These are phyloP conservation scores for Bhutanitis thaidina DNA, from an alignment of 2,888 invertebrate species.

Conservation along the genomic window DNA sequence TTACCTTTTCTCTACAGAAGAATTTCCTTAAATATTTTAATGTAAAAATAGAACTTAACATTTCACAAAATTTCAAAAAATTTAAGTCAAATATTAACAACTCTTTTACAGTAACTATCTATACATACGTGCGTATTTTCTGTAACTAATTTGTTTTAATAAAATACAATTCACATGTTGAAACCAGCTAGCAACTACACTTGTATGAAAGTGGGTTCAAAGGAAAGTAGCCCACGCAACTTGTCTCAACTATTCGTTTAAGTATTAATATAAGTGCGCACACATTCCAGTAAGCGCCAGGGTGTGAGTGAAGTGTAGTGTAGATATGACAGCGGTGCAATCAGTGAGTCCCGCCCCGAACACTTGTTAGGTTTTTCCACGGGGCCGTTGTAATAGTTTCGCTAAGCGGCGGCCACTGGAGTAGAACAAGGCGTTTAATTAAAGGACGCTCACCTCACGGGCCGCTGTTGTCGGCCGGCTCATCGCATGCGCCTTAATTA, in stretches of 20 bases:
- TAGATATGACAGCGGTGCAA: conserved; percentile 13
- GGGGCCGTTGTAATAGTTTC: conserved; percentile 55
- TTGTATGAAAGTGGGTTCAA: neutral
- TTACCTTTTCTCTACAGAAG: too few relatives aligned
- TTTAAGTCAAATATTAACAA: too few relatives aligned
- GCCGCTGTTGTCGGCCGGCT: conserved; percentile 61
- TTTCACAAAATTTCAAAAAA: too few relatives aligned
- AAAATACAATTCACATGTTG: neutral
- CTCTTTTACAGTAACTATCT: too few relatives aligned
- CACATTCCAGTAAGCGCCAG: neutral
- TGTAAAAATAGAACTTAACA: too few relatives aligned
- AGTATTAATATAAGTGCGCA: neutral
- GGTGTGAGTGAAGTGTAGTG: neutral
- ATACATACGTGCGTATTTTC: too few relatives aligned
- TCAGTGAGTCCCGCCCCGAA: conserved; percentile 40
- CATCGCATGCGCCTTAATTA: conserved; percentile 78
- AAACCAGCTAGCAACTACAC: neutral
- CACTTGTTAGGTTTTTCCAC: conserved; percentile 60
- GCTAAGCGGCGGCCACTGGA: conserved; percentile 60
- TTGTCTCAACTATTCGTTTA: neutral
- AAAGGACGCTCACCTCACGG: conserved; percentile 72
- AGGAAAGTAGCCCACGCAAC: neutral
- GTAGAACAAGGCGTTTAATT: conserved; percentile 71
- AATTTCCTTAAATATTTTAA: too few relatives aligned
- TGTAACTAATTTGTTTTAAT: too few relatives aligned